Evolutionary conservation across 2,797 vertebrate genomes (phyloP), one percentile per base, ranked within the genome.

Genomic region (Microcaecilia unicolor): DNA sequence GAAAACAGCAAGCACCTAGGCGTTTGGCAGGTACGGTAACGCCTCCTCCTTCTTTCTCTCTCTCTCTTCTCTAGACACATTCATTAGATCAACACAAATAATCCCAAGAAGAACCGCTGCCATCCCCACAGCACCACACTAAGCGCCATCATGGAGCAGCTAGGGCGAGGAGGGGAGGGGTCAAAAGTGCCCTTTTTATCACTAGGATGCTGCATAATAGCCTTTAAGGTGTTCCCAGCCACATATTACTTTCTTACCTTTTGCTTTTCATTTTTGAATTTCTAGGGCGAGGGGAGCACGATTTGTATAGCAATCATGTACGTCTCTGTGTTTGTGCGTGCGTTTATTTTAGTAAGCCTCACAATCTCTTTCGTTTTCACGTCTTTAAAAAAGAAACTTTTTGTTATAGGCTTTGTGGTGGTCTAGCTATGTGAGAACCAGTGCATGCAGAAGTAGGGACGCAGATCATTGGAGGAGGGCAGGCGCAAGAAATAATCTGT

Each of bases 1-100:
- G 91, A 84, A 94, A 94, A 86, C 92, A 94, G 84, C 90, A 92
- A 87, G 92, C 91, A 71, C 92, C 92, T 74, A 85, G 91, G 82
- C 89, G 91, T 82, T 90, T 90, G 72, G 89, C 91, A 92, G 91
- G 90, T 96, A 94, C 45, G 36, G 37, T 48, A 32, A 32, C 37
- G 29, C 29, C 39, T 42, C 50, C 37, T 37, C 28, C 55, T 41
- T n/a, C 44, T 24, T 13, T 25, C 51, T 32, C 25, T 15, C 59
- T 44, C 41, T 46, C 52, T 44, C 50, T 44, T n/a, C n/a, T n/a
- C n/a, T n/a, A n/a, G n/a, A n/a, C n/a, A n/a, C n/a, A n/a, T n/a
- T n/a, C n/a, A n/a, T n/a, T n/a, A n/a, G n/a, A n/a, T n/a, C n/a
- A n/a, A n/a, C n/a, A n/a, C n/a, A n/a, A n/a, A n/a, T n/a, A n/a